phyloP scores from a whole-genome alignment of 2,797 vertebrate genomes.

The Centroberyx gerrardi region DNA sequence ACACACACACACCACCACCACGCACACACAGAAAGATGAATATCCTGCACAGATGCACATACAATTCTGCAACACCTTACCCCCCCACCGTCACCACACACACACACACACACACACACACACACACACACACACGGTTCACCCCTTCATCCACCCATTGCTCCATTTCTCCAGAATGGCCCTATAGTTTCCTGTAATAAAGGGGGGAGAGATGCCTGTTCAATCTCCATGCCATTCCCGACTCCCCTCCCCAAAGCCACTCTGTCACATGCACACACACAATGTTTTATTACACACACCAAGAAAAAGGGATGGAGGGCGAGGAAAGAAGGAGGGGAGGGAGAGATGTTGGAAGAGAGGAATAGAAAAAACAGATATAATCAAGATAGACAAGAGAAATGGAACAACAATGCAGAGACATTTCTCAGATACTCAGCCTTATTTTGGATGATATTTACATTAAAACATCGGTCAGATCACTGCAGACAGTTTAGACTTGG shows the following conservation, averaged over 20 bases:
- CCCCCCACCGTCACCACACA: conserved; percentile 2
- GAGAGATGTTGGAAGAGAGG: not conserved
- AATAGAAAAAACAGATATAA: no score
- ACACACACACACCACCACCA: not conserved
- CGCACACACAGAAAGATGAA: conserved; percentile 3
- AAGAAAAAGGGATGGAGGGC: conserved; percentile 1
- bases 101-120: conserved; percentile 20
- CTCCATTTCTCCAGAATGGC: conserved; percentile 17
- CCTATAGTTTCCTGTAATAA: conserved; percentile 39
- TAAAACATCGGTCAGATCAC: no score
- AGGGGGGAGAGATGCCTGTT: conserved; percentile 18
- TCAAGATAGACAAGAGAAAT: not conserved
- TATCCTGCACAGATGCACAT: not conserved
- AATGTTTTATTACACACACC: conserved; percentile 34
- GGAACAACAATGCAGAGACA: no score
- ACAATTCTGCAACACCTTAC: not conserved
- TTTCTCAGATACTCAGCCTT: no score
- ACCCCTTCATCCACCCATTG: not conserved
- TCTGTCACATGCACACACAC: not conserved
- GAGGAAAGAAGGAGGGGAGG: no score
- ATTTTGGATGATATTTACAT: no score
- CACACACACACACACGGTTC: conserved; percentile 6
- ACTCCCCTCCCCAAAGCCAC: not conserved
- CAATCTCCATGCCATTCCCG: conserved; percentile 30
- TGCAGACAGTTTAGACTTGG: no score